Percentiles rank a stretch among this genome's conserved stretches.
These are phyloP conservation scores for Lysandra bellargus DNA, from an alignment of 2,888 invertebrate genomes.

Conservation along the genomic window DNA sequence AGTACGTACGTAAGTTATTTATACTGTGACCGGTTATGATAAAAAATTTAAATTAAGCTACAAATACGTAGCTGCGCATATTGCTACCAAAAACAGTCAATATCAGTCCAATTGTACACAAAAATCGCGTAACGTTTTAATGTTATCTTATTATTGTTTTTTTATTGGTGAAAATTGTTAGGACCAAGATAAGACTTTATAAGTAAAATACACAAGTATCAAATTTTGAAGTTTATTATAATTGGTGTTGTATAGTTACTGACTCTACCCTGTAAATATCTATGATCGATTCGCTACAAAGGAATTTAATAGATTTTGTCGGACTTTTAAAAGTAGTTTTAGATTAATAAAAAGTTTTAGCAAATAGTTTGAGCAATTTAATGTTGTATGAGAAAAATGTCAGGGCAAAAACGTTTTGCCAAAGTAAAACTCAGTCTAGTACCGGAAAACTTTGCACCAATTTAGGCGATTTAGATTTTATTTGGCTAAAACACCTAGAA, in stretches of 20 bases:
- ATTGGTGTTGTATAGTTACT: slow-evolving; percentile 24
- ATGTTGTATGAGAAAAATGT: background rate
- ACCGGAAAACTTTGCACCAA: background rate
- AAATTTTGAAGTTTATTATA: slow-evolving; percentile 12
- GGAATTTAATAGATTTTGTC: background rate
- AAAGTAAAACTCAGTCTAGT: slow-evolving; percentile 1
- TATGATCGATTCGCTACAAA: background rate
- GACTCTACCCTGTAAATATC: slow-evolving; percentile 13
- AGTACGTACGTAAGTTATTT: background rate
- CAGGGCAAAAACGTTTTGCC: background rate
- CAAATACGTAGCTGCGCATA: background rate
- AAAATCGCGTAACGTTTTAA: background rate
- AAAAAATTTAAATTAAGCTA: background rate
- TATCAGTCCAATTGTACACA: background rate
- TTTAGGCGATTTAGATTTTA: slow-evolving; percentile 7
- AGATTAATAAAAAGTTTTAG: background rate
- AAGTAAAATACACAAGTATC: slow-evolving; percentile 13
- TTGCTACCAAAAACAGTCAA: background rate
- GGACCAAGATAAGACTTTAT: background rate
- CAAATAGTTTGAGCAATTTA: slow-evolving; percentile 1
- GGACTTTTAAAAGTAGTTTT: background rate
- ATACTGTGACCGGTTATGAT: no score
- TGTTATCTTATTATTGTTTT: background rate
- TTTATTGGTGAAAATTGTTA: background rate
- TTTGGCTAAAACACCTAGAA: background rate